Base-by-base conservation (phyloP, 64 coral and sea anemone genomes). In the Trachythela sp. region DNA sequence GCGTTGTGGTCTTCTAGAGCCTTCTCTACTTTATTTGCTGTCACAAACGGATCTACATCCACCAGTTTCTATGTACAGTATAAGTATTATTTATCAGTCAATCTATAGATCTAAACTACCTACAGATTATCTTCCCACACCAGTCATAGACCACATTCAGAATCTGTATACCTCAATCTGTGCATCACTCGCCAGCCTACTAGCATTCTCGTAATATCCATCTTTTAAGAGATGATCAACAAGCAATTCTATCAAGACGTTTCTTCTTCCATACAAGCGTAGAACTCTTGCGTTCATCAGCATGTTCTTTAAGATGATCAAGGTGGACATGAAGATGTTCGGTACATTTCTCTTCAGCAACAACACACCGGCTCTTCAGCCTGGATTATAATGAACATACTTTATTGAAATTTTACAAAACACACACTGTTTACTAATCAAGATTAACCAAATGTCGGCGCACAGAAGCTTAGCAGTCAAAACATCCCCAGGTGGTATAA, bases 261-360 rank as follows among this genome's bases (percentile, higher is more conserved):
- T 99, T 99, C 76, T 99, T 99, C 85, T 95, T 99, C 96, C 96
- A 99, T 37, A 99, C 20, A 13, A 99, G 37, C 4, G 89, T 56
- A 89, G 93, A 88, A 95, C 91, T 93, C 50, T 99, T 99, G 48
- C 91, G 71, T 0, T 93, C 56, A 83, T 95, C 89, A 20, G 89
- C 89, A 88, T 99, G 91, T 45, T 99, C 96, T 85, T 99, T 95
- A n/a, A 99, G 88, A 48, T 99, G 96, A 36, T 93, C 96, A 2
- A 99, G 87, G 38, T 93, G 92, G 32, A 54, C 88, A 48, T 90
- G 91, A 39, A 89, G 92, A 59, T 99, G 96, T 43, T 91, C 90
- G 40, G 94, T 87, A 2, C 93, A 99, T 40, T 84, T 91, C 41
- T 99, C 96, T 84, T n/a, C n/a, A n/a, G n/a, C n/a, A n/a, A n/a